Conservation (phyloP, 2,113 vertebrate genomes). For the Phaethornis superciliosus region DNA sequence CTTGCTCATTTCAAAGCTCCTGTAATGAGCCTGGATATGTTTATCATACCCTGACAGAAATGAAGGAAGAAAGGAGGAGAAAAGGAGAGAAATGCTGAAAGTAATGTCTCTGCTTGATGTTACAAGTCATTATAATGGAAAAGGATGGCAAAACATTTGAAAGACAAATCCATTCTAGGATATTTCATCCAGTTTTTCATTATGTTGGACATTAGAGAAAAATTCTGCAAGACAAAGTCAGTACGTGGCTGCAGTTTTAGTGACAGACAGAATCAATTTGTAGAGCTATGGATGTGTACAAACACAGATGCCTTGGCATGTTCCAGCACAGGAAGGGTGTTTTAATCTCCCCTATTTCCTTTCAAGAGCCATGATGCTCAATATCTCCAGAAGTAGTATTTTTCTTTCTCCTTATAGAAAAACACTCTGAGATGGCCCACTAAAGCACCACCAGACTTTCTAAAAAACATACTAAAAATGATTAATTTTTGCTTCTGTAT, state of each 20-base stretch:
- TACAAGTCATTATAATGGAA: neutral
- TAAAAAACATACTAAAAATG: neutral
- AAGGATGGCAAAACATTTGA: neutral
- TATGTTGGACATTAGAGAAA: conserved; percentile 6
- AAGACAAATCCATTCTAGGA: conserved; percentile 8
- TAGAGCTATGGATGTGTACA: neutral
- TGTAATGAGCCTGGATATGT: neutral
- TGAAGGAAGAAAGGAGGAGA: neutral
- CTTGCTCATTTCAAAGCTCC: neutral
- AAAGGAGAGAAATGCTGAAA: neutral
- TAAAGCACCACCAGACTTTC: neutral
- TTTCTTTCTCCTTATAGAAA: neutral
- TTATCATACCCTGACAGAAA: neutral
- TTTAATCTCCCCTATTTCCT: neutral
- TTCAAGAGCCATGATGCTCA: neutral
- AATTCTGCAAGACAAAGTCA: conserved; percentile 12
- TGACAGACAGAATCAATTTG: conserved; percentile 9
- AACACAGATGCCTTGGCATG: neutral
- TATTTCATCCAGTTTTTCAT: conserved; percentile 38
- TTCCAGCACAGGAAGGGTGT: neutral
- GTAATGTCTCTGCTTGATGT: neutral
- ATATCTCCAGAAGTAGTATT: neutral
- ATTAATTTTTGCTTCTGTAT: neutral
- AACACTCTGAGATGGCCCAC: neutral
- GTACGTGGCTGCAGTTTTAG: neutral